Conservation (phyloP, 2,797 vertebrate genomes). For the Sebastes jordani region DNA sequence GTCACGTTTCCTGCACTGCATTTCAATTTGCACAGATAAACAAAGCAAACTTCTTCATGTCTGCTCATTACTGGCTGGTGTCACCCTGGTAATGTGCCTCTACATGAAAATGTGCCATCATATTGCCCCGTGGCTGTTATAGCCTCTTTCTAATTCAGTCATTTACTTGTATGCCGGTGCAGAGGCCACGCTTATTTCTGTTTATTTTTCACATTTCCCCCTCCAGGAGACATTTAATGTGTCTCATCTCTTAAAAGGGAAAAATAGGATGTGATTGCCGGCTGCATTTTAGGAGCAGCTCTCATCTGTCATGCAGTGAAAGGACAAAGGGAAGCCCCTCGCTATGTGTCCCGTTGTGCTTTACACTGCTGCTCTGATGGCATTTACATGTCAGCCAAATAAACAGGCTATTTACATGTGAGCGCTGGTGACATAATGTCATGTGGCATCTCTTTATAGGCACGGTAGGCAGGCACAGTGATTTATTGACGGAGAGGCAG, state of each 20-base stretch:
- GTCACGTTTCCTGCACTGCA: conserved; percentile 5
- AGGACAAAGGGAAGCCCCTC: conserved; percentile 64
- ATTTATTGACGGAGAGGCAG: conserved; percentile 38
- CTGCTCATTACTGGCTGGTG: conserved; percentile 4
- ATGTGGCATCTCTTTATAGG: conserved; percentile 54
- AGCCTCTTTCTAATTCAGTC: conserved; percentile 32
- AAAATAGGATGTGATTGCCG: conserved; percentile 39
- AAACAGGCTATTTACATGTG: conserved; percentile 68
- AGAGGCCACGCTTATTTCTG: conserved; percentile 40
- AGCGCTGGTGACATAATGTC: conserved; percentile 57
- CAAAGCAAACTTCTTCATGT: conserved; percentile 22
- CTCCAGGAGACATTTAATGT: conserved; percentile 50
- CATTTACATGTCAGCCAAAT: conserved; percentile 72
- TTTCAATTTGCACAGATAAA: background rate
- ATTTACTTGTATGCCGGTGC: conserved; percentile 26
- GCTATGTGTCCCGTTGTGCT: conserved; percentile 39
- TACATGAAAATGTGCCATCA: conserved; percentile 10
- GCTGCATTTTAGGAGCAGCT: conserved; percentile 43
- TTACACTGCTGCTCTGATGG: conserved; percentile 50
- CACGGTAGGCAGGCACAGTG: conserved; percentile 27
- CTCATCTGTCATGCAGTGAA: conserved; percentile 56
- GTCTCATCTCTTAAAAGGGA: conserved; percentile 30
- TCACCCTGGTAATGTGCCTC: conserved; percentile 12
- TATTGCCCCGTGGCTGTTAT: background rate
- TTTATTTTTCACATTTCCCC: conserved; percentile 46